Evolutionary conservation across 2,888 invertebrate species (phyloP).

Genomic region (Pandemis heparana): DNA sequence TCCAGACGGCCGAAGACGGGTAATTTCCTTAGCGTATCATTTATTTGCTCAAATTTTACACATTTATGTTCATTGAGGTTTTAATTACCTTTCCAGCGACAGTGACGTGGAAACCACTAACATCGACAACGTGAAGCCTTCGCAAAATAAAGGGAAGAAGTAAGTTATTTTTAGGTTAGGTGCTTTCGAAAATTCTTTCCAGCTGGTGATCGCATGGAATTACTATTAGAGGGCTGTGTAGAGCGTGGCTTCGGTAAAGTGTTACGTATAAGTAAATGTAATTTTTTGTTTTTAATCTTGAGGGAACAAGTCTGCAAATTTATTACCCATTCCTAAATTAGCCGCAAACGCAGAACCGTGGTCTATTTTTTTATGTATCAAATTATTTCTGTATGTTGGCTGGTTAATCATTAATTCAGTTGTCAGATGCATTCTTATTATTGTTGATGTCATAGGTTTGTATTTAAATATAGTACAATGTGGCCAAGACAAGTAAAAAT

Average conservation of each 20-base stretch:
- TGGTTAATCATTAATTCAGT: not conserved
- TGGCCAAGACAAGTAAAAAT: not conserved
- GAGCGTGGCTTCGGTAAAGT: not conserved
- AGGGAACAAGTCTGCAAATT: not conserved
- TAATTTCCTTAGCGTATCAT: conserved; percentile 79
- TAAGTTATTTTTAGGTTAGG: conserved; percentile 77
- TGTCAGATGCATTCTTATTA: not conserved
- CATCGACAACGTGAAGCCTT: conserved; percentile 72
- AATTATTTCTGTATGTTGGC: not conserved
- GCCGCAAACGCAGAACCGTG: not conserved
- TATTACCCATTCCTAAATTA: not conserved
- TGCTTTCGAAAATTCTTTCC: conserved; percentile 42
- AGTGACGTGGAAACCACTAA: conserved; percentile 85
- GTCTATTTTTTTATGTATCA: not conserved
- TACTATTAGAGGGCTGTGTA: conserved; percentile 14
- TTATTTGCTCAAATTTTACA: conserved; percentile 51
- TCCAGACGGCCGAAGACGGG: conserved; percentile 90
- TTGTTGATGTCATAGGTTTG: not conserved
- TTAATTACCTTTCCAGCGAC: conserved; percentile 81
- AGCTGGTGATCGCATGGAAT: conserved; percentile 29
- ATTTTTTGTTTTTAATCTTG: not conserved
- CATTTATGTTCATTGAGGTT: conserved; percentile 46
- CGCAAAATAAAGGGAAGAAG: conserved; percentile 75
- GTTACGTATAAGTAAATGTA: not conserved
- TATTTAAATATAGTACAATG: not conserved